Conservation (phyloP, 2,113 vertebrate genomes). For the Gymnocephalus cernua region DNA sequence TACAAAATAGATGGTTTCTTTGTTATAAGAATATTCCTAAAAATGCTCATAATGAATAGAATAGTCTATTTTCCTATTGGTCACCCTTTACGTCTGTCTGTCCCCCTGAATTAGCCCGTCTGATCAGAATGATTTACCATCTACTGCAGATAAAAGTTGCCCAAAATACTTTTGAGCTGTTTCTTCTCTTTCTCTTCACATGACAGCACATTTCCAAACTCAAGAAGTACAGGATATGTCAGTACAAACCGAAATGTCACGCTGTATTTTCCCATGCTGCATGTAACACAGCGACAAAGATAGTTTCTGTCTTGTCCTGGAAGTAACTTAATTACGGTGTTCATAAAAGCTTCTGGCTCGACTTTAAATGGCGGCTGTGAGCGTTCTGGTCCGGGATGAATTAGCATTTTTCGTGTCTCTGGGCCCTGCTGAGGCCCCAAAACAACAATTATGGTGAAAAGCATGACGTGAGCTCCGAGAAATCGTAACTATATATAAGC, state of each 20-base stretch:
- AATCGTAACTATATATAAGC: slow-evolving; percentile 69
- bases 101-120: too few relatives aligned
- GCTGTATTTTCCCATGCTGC: slow-evolving; percentile 32
- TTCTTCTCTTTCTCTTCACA: neutral
- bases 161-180: neutral
- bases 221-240: neutral
- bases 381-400: slow-evolving; percentile 47
- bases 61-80: too few relatives aligned
- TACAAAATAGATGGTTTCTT: too few relatives aligned
- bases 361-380: slow-evolving; percentile 41
- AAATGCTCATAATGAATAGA: too few relatives aligned
- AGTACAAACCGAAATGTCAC: slow-evolving; percentile 4
- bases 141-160: neutral
- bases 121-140: neutral
- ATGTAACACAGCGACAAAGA: slow-evolving; percentile 52
- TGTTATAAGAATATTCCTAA: too few relatives aligned
- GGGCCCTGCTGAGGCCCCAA: slow-evolving; percentile 45
- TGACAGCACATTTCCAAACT: neutral
- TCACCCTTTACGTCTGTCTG: too few relatives aligned
- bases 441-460: slow-evolving; percentile 71
- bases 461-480: slow-evolving; percentile 61
- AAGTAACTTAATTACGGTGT: slow-evolving; percentile 61
- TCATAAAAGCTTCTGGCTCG: slow-evolving; percentile 48
- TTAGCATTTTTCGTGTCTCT: slow-evolving; percentile 64
- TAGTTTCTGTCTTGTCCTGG: slow-evolving; percentile 35